Evolutionary conservation across 2,113 vertebrate species (phyloP), one percentile per base, ranked within the genome.

Genomic region (Syngnathus scovelli): DNA sequence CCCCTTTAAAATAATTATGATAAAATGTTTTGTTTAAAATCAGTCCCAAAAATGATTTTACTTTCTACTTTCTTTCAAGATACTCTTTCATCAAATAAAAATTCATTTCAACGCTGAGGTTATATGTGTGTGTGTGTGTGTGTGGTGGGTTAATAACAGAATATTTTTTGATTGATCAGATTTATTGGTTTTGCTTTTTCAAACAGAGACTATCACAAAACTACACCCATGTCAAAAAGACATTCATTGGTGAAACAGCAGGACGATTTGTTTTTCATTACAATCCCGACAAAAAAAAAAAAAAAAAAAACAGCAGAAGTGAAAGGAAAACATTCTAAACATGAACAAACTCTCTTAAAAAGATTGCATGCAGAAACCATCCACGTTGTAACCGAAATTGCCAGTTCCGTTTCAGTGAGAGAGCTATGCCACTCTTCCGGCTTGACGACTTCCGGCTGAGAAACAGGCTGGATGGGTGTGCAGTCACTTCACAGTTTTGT

Each of bases 401-500:
- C 21, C 41, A 62, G 70, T 79, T 76, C 7, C 33, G 33, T 78
- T 71, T 63, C 44, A 69, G 48, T 66, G 72, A 43, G 23, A 58
- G 37, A 80, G 70, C 74, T 66, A 83, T 81, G 77, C 10, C 5
- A 79, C 78, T 54, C 70, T 74, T 83, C 81, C 61, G 68, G 75
- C 79, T 81, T 3, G 39, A 63, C 71, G 18, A 54, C 44, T 48
- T 48, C 69, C 41, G 61, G 61, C 61, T 44, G 67, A 13, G n/a
- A 74, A 85, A 86, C 83, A 80, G 67, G 74, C 75, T 67, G 66
- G 83, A 75, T 81, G 59, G 77, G 79, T 78, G 63, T 74, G 66
- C 15, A 23, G 64, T 41, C 58, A 69, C 51, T 64, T 62, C 4
- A 55, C 77, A 69, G 77, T 77, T 78, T 67, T 58, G 46, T 59